Percentiles rank a stretch among this genome's conserved stretches.
Evolutionary conservation across 2,888 invertebrate species (phyloP).

Genomic region (Zygaena filipendulae): DNA sequence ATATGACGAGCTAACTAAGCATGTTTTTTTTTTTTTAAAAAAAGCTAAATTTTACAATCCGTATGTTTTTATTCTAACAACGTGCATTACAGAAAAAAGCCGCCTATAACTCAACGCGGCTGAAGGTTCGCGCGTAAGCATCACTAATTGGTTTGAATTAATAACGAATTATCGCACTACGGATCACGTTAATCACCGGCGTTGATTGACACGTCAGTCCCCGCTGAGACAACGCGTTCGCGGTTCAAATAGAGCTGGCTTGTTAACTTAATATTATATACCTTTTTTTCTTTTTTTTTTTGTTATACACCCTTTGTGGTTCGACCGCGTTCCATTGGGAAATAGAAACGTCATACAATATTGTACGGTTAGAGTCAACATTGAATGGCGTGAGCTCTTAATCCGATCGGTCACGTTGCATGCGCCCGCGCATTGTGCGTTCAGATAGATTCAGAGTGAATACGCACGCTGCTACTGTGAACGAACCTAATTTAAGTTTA

Average conservation of each 20-base stretch:
- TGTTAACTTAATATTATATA: too few relatives aligned
- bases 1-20: too few relatives aligned
- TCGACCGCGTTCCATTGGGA: slow-evolving; percentile 31
- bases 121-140: slow-evolving; percentile 55
- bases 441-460: too few relatives aligned
- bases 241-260: too few relatives aligned
- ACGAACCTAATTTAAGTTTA: too few relatives aligned
- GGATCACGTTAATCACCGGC: slow-evolving; percentile 24
- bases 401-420: slow-evolving; percentile 45
- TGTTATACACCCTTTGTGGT: slow-evolving; percentile 22
- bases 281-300: slow-evolving; percentile 25
- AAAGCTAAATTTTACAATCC: too few relatives aligned
- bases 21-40: too few relatives aligned
- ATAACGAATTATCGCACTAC: slow-evolving; percentile 48
- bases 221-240: too few relatives aligned
- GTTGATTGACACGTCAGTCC: background rate
- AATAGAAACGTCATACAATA: slow-evolving; percentile 57
- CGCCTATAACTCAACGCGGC: slow-evolving; percentile 28
- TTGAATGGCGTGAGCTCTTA: slow-evolving; percentile 36
- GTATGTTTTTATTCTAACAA: slow-evolving; percentile 24
- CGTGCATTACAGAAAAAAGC: slow-evolving; percentile 25
- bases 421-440: slow-evolving; percentile 40
- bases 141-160: slow-evolving; percentile 64
- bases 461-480: too few relatives aligned
- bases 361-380: slow-evolving; percentile 36